Conservation (phyloP, 2,113 vertebrate genomes). For the Helogale parvula region DNA sequence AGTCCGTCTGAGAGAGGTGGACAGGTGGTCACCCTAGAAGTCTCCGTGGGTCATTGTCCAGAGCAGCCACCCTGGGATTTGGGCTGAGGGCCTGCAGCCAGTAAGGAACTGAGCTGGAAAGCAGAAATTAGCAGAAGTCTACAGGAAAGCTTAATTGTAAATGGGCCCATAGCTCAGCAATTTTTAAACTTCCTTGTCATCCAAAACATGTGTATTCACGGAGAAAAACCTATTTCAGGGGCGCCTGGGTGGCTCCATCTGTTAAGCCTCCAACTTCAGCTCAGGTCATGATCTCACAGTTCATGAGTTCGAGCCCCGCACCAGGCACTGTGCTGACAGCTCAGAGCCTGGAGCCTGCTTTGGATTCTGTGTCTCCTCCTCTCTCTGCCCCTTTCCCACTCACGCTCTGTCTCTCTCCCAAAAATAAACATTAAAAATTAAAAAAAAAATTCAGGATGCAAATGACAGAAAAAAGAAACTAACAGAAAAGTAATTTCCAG, state of each 20-base stretch:
- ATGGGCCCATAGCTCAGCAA: not conserved
- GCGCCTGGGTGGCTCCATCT: no score
- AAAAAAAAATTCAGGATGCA: not conserved
- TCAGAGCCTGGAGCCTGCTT: no score
- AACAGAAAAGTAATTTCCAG: not conserved
- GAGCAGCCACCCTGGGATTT: not conserved
- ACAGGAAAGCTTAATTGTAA: fast-evolving
- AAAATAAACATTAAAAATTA: no score
- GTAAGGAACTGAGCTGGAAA: not conserved
- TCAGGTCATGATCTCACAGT: no score
- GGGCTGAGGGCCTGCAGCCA: fast-evolving
- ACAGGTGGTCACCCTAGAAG: no score
- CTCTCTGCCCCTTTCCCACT: no score
- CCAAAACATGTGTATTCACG: fast-evolving
- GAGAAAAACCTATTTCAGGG: not conserved
- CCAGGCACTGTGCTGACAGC: no score
- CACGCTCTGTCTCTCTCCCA: no score
- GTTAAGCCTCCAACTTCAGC: no score
- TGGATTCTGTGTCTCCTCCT: no score
- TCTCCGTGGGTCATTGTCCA: fast-evolving
- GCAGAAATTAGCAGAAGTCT: not conserved
- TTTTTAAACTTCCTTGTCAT: not conserved
- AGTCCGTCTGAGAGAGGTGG: fast-evolving
- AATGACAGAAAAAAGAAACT: not conserved
- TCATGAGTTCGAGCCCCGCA: no score